Conservation (phyloP, 2,797 vertebrate genomes). For the Tauraco hartlaubi region DNA sequence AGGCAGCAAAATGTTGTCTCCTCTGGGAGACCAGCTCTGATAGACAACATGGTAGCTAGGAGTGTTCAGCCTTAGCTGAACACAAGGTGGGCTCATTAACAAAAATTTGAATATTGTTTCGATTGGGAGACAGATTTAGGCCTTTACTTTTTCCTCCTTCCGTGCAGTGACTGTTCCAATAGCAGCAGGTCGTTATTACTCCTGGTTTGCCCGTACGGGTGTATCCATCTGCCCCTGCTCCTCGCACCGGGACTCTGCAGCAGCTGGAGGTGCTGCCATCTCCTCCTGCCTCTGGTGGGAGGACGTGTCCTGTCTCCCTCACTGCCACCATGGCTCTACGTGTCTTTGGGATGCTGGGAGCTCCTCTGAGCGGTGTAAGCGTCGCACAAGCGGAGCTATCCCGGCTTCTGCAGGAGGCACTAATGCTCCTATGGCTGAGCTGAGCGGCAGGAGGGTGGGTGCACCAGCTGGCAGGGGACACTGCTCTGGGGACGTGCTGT, state of each 20-base stretch:
- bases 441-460: fast-evolving
- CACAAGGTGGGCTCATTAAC: fast-evolving
- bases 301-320: fast-evolving
- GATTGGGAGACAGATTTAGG: fast-evolving
- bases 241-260: fast-evolving
- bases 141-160: too few species aligned
- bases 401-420: neutral
- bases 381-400: neutral
- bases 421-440: fast-evolving
- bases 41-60: fast-evolving
- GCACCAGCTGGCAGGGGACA: neutral
- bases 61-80: neutral
- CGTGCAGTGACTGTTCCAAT: neutral
- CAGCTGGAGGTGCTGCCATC: neutral
- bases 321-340: fast-evolving
- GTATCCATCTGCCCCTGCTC: neutral
- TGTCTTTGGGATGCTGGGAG: neutral
- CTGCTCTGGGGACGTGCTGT: neutral
- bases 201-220: neutral
- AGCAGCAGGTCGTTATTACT: neutral
- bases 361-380: neutral
- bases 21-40: fast-evolving
- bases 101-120: neutral
- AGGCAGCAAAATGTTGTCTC: neutral
- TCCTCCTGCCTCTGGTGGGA: neutral